A percentile compares a stretch with the other conserved stretches of the same genome.
Evolutionary conservation across 2,888 invertebrate genomes (phyloP).

Genomic region (Smittia sp.): DNA sequence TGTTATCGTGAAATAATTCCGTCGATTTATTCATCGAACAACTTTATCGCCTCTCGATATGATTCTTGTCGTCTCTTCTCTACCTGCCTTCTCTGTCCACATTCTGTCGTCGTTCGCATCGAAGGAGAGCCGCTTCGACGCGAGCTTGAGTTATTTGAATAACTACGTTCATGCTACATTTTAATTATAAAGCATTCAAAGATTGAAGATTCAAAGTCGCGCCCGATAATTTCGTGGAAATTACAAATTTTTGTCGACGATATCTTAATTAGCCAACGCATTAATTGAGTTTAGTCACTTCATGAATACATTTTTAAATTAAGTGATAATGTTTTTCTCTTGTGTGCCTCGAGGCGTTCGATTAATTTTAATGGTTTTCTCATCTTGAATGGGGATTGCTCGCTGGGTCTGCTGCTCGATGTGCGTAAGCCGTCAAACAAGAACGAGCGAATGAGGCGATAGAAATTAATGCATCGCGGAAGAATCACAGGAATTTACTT

Average conservation of each 20-base stretch:
- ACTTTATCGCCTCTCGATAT: slow-evolving; percentile 16
- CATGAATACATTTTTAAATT: slow-evolving; percentile 25
- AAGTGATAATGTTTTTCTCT: slow-evolving; percentile 37
- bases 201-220: background rate
- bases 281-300: slow-evolving; percentile 39
- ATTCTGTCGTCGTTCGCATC: background rate
- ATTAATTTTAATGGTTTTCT: slow-evolving; percentile 38
- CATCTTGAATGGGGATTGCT: slow-evolving; percentile 3
- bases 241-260: slow-evolving; percentile 28
- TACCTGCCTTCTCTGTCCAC: background rate
- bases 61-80: background rate
- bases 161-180: slow-evolving; percentile 16
- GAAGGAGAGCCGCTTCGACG: background rate
- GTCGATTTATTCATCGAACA: slow-evolving; percentile 24
- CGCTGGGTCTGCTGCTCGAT: background rate
- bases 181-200: slow-evolving; percentile 38
- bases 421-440: background rate
- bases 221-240: slow-evolving; percentile 18
- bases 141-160: background rate
- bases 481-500: background rate
- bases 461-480: slow-evolving; percentile 12
- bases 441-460: background rate
- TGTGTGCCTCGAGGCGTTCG: slow-evolving; percentile 33
- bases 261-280: slow-evolving; percentile 40
- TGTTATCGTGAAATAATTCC: slow-evolving; percentile 22